These are phyloP conservation scores for Popillia japonica DNA, from an alignment of 1,140 invertebrate genomes.

Conservation along the genomic window DNA sequence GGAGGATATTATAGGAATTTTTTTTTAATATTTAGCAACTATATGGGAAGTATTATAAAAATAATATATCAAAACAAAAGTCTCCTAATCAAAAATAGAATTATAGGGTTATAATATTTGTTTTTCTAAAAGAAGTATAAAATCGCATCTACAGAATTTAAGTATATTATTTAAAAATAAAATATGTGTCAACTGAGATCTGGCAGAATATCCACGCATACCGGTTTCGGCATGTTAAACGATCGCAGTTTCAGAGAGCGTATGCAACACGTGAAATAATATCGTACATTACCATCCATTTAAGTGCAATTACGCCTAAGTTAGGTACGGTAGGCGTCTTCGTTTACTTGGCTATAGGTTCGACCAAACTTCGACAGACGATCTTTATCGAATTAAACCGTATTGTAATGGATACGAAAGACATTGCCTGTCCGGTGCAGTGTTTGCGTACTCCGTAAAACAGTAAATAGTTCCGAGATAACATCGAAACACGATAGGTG, in stretches of 20 bases:
- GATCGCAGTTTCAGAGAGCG: not conserved
- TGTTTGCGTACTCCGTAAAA: conserved; percentile 2
- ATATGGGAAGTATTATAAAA: no score
- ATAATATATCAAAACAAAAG: no score
- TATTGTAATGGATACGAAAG: conserved; percentile 30
- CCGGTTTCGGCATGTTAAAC: not conserved
- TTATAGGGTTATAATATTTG: no score
- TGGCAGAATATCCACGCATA: not conserved
- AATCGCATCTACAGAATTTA: not conserved
- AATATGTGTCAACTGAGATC: no score
- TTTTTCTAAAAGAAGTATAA: no score
- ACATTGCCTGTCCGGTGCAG: conserved; percentile 6
- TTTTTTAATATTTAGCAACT: no score
- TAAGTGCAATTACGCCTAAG: conserved; percentile 21
- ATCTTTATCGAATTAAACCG: conserved; percentile 28
- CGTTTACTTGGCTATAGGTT: not conserved
- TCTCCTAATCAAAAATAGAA: no score
- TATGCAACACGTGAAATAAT: conserved; percentile 4
- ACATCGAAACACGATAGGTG: conserved; percentile 26
- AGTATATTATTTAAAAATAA: no score
- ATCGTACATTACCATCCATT: conserved; percentile 27
- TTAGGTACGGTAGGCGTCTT: conserved; percentile 26
- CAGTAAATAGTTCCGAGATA: conserved; percentile 16
- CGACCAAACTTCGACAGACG: conserved; percentile 19
- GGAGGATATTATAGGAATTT: no score